Base-by-base conservation (phyloP, 2,797 vertebrate species). In the Lindbergichthys nudifrons region DNA sequence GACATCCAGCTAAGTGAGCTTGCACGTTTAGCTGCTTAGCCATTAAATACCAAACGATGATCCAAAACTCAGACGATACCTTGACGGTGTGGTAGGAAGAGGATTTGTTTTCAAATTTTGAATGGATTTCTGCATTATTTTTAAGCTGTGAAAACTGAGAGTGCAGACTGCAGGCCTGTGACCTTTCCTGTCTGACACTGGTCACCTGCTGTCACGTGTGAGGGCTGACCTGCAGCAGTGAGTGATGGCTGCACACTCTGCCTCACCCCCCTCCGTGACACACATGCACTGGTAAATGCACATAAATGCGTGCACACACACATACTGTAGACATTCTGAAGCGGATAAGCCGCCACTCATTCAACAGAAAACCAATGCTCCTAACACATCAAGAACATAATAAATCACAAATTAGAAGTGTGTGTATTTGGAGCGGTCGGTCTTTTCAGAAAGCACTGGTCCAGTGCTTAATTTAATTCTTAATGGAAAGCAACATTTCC, bases 401-500 rank as follows among this genome's bases (percentile, higher is more conserved):
- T 92, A 92, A 93, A 93, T 94, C 87, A 93, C 89, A 87, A 88
- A 92, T 93, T 90, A 88, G 86, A 88, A 84, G 76, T 52, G 18
- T 52, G 72, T 85, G 77, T 81, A 57, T 78, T 82, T 86, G 52
- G 57, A 85, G 54, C 65, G 77, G 67, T 63, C 73, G 79, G 41
- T 65, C 59, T 67, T 83, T 88, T 65, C 52, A n/a, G 75, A 90
- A 88, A 83, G 86, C 93, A 92, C 73, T 88, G 89, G 88, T 85
- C 92, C 92, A 88, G 87, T 70, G 87, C 89, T 89, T 94, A 87
- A 93, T 94, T 94, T 91, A 75, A 87, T 90, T 93, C 91, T 92
- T 94, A 94, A 94, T 94, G 92, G 90, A 91, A 92, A 87, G 84
- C 86, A 92, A 92, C 88, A 90, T 94, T 93, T 93, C 86, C 83